Evolutionary conservation across 2,113 vertebrate genomes (phyloP), one percentile per base, ranked within the genome.

Genomic region (Piaya cayana): DNA sequence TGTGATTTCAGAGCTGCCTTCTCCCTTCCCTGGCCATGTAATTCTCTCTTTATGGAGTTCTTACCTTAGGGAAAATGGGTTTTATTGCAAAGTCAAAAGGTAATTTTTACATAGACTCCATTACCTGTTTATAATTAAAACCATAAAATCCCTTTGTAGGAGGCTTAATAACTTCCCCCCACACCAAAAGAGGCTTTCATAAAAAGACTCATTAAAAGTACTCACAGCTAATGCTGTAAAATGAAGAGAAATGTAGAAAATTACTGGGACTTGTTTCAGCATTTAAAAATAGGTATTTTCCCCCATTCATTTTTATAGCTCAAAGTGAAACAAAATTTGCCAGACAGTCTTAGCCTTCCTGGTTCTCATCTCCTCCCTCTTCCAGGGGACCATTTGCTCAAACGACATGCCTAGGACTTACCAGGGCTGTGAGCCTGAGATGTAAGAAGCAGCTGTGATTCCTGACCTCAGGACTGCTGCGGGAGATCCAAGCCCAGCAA

Each of bases 81-180:
- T 95, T 96, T 95, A 96, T 75, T 92, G 82, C 86, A 72, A 87
- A 97, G 90, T 95, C 78, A 94, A 95, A 97, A 97, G 90, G 92
- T 88, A 96, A 84, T 85, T 96, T 97, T 96, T 95, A 86, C 87
- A 93, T 63, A 80, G 93, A 85, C 80, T 95, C 86, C 72, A 88
- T 96, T 97, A 96, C 92, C 94, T 97, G 78, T 96, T 97, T 97
- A 93, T 97, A 97, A 98, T 98, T 97, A 97, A 97, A 97, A 96
- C 94, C 64, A 60, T 97, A 97, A 97, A 97, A 80, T 95, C 78
- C 90, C 82, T 93, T 91, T 91, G 75, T 85, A 95, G 92, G 70
- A 92, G 77, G 82, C 52, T 95, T 96, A 95, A 96, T 97, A 93
- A 96, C 82, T 95, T 96, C 83, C 92, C 76, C 69, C 82, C 74